A percentile compares a stretch with the other conserved stretches of the same genome.
Conservation (phyloP, 2,888 invertebrate species). For the Schrankia costaestrigalis region DNA sequence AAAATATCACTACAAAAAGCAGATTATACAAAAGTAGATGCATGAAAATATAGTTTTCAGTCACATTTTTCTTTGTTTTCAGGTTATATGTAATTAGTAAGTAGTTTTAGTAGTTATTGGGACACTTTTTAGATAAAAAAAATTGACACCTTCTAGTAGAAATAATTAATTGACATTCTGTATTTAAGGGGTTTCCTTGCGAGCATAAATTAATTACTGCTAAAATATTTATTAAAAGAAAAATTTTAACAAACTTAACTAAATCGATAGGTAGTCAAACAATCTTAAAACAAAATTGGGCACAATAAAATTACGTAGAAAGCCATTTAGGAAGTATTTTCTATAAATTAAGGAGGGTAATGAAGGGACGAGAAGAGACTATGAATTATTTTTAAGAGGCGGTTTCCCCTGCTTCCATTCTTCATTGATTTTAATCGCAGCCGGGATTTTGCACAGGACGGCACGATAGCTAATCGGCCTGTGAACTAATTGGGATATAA, state of each 20-base stretch:
- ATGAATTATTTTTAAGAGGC: slow-evolving; percentile 64
- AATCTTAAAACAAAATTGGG: slow-evolving; percentile 24
- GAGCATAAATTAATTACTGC: no score
- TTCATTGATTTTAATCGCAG: slow-evolving; percentile 56
- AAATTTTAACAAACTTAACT: slow-evolving; percentile 7
- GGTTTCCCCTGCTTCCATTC: slow-evolving; percentile 33
- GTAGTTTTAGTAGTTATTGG: no score
- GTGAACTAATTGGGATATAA: slow-evolving; percentile 12
- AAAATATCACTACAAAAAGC: no score
- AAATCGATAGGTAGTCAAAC: slow-evolving; percentile 21
- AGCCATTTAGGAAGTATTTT: slow-evolving; percentile 50
- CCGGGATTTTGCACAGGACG: slow-evolving; percentile 14
- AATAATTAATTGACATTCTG: no score
- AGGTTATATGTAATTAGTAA: no score
- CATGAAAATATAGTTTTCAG: no score
- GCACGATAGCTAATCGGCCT: slow-evolving; percentile 5
- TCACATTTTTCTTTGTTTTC: no score
- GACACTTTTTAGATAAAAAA: no score
- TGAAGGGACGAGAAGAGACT: slow-evolving; percentile 50
- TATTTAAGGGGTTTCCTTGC: no score
- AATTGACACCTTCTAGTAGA: no score
- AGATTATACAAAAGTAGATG: no score
- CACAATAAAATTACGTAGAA: slow-evolving; percentile 37
- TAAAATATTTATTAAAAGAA: no score
- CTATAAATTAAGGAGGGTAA: slow-evolving; percentile 54